Base-by-base conservation (phyloP, 2,797 vertebrate species). In the Lepidocolaptes lacrymiger region DNA sequence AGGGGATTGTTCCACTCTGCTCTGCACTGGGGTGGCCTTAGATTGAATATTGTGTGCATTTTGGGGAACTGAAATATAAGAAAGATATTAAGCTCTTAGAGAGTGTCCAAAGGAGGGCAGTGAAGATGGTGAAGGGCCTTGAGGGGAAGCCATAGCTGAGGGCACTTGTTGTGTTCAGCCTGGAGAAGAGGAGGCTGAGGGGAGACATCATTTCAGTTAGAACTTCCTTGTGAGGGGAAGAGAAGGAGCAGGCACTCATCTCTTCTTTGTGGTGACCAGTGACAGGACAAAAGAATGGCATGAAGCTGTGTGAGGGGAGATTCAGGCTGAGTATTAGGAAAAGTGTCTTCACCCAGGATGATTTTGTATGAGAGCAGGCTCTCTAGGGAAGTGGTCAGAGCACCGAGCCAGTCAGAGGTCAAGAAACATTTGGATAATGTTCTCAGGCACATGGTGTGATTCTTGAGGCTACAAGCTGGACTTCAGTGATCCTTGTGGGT, bases 91-190 rank as follows among this genome's bases (percentile, higher is more conserved):
- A 62, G 17, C 5, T 7, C 4, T n/a, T 14, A 12, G 20, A 12
- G 3, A 2, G 2, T 14, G 18, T 55, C 43, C 22, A n/a, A 28
- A 68, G 27, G 13, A 55, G 6, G 2, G 19, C 14, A 36, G 11
- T 2, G 2, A 62, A 7, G 7, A n/a, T 44, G 19, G 4, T 24
- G 36, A 37, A 49, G 19, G 3, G 7, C 14, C 5, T 82, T 37
- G 49, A 82, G 22, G 6, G 0, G 1, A 82, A 43, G 9, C 22
- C 0, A 0, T 19, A 6, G 3, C 6, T 21, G 56, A 69, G 8
- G 23, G 37, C 23, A 26, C 11, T 51, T 49, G 16, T 2, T n/a
- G 7, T 51, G 13, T 24, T 76, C 36, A 63, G 32, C 27, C 23
- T 44, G 32, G 9, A 48, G 44, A 48, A 36, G 44, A 69, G 43